Evolutionary conservation across 2,797 vertebrate genomes (phyloP).

Genomic region (Rhinichthys osculus): DNA sequence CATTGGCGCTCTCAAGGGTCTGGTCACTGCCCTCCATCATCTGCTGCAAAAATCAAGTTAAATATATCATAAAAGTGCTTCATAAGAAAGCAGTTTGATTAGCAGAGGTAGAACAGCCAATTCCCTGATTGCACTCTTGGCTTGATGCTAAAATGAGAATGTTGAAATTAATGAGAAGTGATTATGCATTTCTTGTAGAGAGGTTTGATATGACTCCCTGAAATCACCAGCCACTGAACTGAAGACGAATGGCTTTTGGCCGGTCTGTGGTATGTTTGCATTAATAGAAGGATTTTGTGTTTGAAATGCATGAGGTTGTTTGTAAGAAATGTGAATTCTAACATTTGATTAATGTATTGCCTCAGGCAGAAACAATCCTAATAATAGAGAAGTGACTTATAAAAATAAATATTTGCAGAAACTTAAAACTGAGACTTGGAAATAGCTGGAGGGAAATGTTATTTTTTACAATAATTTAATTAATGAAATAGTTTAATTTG

Average conservation of each 20-base stretch:
- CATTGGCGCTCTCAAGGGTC: slow-evolving; percentile 60
- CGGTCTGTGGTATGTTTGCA: slow-evolving; percentile 26
- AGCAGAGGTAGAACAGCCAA: slow-evolving; percentile 39
- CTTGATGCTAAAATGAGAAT: slow-evolving; percentile 48
- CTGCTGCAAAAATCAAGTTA: slow-evolving; percentile 44
- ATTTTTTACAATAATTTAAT: background rate
- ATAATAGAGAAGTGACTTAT: slow-evolving; percentile 24
- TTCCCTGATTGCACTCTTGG: slow-evolving; percentile 51
- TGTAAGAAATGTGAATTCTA: slow-evolving; percentile 35
- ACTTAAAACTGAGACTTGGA: background rate
- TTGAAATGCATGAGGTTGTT: slow-evolving; percentile 51
- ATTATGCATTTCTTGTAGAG: slow-evolving; percentile 45
- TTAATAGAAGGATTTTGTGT: slow-evolving; percentile 40
- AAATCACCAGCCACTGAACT: slow-evolving; percentile 47
- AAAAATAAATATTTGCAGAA: slow-evolving; percentile 3
- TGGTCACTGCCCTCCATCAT: slow-evolving; percentile 83
- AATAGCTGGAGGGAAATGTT: background rate
- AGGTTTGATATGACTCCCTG: slow-evolving; percentile 26
- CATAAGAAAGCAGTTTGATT: slow-evolving; percentile 27
- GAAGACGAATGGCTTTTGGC: slow-evolving; percentile 37
- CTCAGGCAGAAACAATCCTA: slow-evolving; percentile 24
- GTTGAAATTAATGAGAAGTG: slow-evolving; percentile 49
- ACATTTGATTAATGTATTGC: slow-evolving; percentile 45
- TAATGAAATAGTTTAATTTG: too few species aligned
- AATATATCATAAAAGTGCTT: slow-evolving; percentile 27